Percentiles rank a stretch among this genome's conserved stretches.
These are phyloP conservation scores for Lagorchestes hirsutus DNA, from an alignment of 2,797 vertebrate genomes.

Conservation along the genomic window DNA sequence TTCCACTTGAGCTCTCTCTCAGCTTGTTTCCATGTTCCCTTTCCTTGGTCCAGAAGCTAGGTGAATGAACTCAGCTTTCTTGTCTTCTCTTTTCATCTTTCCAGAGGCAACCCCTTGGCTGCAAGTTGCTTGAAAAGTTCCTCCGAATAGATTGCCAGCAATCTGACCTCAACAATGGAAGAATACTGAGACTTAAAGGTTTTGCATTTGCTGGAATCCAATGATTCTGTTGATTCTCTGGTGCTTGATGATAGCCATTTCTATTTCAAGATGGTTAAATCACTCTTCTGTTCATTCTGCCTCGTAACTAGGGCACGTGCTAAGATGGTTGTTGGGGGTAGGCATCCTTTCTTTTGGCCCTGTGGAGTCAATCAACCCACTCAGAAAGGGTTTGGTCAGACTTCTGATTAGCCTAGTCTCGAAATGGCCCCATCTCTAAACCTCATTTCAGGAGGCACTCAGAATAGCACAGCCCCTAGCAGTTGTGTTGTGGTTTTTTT, in stretches of 20 bases:
- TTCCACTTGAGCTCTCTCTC: not conserved
- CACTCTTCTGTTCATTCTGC: conserved; percentile 72
- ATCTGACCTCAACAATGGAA: conserved; percentile 67
- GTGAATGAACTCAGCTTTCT: conserved; percentile 7
- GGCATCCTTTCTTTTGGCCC: not conserved
- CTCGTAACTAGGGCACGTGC: conserved; percentile 45
- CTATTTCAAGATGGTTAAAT: conserved; percentile 63
- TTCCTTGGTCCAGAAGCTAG: not conserved
- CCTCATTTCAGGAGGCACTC: not conserved
- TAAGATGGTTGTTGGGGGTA: conserved; percentile 12
- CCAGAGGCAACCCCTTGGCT: conserved; percentile 10
- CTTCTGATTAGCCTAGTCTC: conserved; percentile 26
- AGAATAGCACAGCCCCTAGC: not conserved
- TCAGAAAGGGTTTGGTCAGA: conserved; percentile 20
- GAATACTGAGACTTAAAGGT: conserved; percentile 68
- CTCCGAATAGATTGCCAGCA: conserved; percentile 61
- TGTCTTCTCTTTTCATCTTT: not conserved
- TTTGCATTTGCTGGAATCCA: conserved; percentile 67
- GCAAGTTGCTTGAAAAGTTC: conserved; percentile 45
- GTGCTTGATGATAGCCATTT: conserved; percentile 59
- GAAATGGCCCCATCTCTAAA: conserved; percentile 40
- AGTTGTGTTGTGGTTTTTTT: not conserved
- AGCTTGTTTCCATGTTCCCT: not conserved
- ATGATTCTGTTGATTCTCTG: conserved; percentile 63
- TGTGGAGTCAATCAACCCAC: conserved; percentile 17